Conservation (phyloP, 2,888 invertebrate genomes). For the Digitonthophagus gazella region DNA sequence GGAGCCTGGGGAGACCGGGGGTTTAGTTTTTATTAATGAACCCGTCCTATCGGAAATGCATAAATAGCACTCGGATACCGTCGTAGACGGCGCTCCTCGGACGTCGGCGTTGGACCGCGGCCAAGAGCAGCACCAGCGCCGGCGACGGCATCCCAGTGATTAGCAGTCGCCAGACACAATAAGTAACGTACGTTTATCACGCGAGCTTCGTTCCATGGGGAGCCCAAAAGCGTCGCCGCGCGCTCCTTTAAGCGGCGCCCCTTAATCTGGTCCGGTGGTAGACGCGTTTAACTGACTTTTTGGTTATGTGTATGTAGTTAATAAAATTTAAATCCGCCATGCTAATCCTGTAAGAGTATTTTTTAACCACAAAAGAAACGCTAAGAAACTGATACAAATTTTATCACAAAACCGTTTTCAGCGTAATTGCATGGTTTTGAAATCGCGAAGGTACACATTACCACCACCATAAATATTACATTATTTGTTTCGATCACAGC, state of each 20-base stretch:
- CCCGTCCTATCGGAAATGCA: constrained; percentile 35
- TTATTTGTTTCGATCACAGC: background rate
- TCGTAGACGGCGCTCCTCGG: constrained; percentile 39
- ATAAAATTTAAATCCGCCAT: background rate
- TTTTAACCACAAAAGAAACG: background rate
- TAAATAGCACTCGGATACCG: constrained; percentile 36
- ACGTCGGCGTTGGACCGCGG: constrained; percentile 31
- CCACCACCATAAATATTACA: background rate
- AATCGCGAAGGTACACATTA: too few species aligned
- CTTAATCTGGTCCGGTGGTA: background rate
- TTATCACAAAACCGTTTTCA: too few species aligned
- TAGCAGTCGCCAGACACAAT: constrained; percentile 41
- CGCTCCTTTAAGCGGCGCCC: background rate
- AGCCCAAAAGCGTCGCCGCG: constrained; percentile 2
- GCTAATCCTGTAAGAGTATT: background rate
- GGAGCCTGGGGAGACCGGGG: too few species aligned
- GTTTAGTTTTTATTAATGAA: background rate
- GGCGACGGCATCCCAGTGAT: constrained; percentile 35
- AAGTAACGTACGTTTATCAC: constrained; percentile 36
- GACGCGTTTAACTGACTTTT: background rate
- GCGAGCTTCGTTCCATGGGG: constrained; percentile 1
- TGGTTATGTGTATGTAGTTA: background rate
- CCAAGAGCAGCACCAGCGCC: constrained; percentile 16
- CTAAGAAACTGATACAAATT: background rate
- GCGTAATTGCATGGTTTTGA: too few species aligned